These are phyloP conservation scores for Eubasilissa splendida DNA, from an alignment of 2,888 invertebrate genomes.

Conservation along the genomic window DNA sequence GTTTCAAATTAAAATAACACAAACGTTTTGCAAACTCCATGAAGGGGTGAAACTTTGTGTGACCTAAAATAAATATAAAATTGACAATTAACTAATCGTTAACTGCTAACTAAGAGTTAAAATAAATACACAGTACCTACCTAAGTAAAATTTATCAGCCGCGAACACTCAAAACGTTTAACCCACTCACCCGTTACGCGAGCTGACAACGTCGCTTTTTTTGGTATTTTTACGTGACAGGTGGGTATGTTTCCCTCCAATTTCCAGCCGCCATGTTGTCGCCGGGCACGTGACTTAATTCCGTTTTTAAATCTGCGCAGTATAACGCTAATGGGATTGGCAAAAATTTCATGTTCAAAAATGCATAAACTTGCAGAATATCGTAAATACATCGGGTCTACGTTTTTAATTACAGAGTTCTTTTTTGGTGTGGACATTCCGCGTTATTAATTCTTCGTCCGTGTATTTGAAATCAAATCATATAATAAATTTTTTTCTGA, in stretches of 20 bases:
- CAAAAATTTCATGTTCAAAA: conserved; percentile 13
- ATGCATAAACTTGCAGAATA: conserved; percentile 25
- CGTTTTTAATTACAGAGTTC: not conserved
- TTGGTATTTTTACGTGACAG: conserved; percentile 7
- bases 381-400: not conserved
- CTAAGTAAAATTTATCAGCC: too few relatives aligned
- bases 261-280: conserved; percentile 30
- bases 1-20: too few relatives aligned
- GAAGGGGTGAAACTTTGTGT: too few relatives aligned
- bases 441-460: too few relatives aligned
- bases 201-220: not conserved
- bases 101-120: too few relatives aligned
- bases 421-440: not conserved
- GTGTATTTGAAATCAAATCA: too few relatives aligned
- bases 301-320: conserved; percentile 34
- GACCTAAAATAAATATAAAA: too few relatives aligned
- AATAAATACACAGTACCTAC: too few relatives aligned
- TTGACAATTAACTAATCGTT: too few relatives aligned
- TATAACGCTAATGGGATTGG: conserved; percentile 21
- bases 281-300: conserved; percentile 38
- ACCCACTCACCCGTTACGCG: not conserved
- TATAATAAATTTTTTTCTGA: too few relatives aligned
- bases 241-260: conserved; percentile 14
- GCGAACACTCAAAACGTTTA: too few relatives aligned
- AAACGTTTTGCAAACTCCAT: too few relatives aligned